Base-by-base conservation (phyloP, 2,888 invertebrate species). In the Scrobipalpa costella region DNA sequence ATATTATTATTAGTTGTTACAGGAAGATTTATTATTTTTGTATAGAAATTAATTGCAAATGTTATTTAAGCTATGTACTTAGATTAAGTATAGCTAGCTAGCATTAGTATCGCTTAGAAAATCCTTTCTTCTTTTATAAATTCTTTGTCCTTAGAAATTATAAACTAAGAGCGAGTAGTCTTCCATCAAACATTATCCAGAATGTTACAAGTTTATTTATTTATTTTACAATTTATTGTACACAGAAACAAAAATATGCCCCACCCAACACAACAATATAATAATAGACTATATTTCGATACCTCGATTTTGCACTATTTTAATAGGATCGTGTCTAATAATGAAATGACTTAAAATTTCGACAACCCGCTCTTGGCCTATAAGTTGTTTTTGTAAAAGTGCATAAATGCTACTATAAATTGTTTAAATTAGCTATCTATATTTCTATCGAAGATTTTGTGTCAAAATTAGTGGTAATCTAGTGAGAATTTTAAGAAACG, bases 371-470 rank as follows among this genome's bases (percentile, higher is more conserved):
- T 40, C 40, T 13, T 40, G 40, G 40, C 11, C 13, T 13, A 11
- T 40, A 13, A 38, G 9, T 11, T 38, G 11, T 7, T 40, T 11
- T 19, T 21, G 19, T 19, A 21, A 52, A 47, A 60, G 40, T 63
- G 64, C 50, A 21, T 21, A 50, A 13, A n/a, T 11, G 11, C 40
- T 7, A 50, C 17, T 50, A 3, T 11, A 50, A 50, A 50, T 50
- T 19, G 6, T 50, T 21, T 21, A 50, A 63, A 65, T 64, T 63
- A 64, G 65, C 66, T 61, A 72, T 65, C 36, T 36, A 50, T 17
- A 66, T 57, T 71, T 66, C 36, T 44, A 50, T 17, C 21, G 50
- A 50, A 50, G 19, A 15, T 50, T 50, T 6, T 21, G 50, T 50
- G 50, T 50, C 50, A 50, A 50, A 21, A 50, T 19, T 50, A 17